Evolutionary conservation across 2,888 invertebrate species (phyloP).

Genomic region (Muschampia plurimacula): DNA sequence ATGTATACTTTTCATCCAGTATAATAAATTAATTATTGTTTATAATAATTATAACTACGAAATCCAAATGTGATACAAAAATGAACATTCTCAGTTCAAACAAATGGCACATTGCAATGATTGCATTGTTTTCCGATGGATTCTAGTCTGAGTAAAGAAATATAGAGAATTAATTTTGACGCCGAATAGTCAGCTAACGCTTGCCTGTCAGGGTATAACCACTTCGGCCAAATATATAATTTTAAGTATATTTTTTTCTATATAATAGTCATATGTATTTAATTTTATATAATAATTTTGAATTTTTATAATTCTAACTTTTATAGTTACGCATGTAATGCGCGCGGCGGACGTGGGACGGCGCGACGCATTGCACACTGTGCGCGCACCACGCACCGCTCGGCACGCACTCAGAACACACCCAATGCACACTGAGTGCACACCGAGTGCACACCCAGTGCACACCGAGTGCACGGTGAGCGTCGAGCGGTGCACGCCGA

Average conservation of each 20-base stretch:
- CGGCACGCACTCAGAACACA: neutral
- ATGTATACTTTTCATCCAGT: constrained; percentile 66
- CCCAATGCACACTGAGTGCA: neutral
- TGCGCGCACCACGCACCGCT: neutral
- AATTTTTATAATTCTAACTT: constrained; percentile 82
- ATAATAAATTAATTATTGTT: constrained; percentile 60
- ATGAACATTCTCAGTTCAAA: constrained; percentile 71
- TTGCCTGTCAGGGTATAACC: constrained; percentile 93
- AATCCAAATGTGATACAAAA: constrained; percentile 57
- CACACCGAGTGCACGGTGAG: neutral
- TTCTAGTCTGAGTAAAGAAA: constrained; percentile 62
- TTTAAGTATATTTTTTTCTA: constrained; percentile 82
- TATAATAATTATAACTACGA: constrained; percentile 58
- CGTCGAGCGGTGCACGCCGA: constrained; percentile 53
- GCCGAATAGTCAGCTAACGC: constrained; percentile 79
- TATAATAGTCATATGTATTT: constrained; percentile 85
- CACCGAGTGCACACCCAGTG: neutral
- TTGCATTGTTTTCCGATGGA: constrained; percentile 76
- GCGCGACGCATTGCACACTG: constrained; percentile 28
- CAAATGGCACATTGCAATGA: constrained; percentile 82
- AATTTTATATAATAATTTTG: constrained; percentile 85
- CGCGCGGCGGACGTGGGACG: constrained; percentile 53
- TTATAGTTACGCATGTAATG: constrained; percentile 79
- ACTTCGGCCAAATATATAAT: constrained; percentile 84
- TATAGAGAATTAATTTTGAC: constrained; percentile 76